phyloP scores from a whole-genome alignment of 2,113 vertebrate species.

The Myotis brandtii region DNA sequence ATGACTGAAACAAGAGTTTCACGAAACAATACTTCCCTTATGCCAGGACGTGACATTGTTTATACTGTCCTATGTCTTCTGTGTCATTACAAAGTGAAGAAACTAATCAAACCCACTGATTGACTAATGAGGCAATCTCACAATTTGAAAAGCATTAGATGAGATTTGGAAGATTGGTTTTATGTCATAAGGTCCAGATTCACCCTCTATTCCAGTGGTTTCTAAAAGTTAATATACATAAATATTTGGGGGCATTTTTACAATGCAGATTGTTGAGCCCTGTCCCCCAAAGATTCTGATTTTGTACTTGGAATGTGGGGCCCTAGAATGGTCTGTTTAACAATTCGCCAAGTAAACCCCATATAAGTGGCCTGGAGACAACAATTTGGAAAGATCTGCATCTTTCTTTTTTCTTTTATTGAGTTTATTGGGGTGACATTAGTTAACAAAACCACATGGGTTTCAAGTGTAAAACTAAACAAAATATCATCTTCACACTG shows the following conservation, averaged over 20 bases:
- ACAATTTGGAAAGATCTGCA: neutral
- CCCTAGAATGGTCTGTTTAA: neutral
- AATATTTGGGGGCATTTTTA: neutral
- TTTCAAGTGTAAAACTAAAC: neutral
- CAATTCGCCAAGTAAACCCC: neutral
- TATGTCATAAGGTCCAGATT: neutral
- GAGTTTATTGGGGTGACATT: neutral
- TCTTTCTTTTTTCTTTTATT: neutral
- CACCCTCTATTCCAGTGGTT: neutral
- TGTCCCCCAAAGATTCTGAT: neutral
- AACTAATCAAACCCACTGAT: neutral
- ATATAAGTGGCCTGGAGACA: too few relatives aligned
- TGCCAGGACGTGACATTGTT: neutral
- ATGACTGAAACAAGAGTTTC: constrained; percentile 14
- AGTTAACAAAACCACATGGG: neutral
- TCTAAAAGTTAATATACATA: neutral
- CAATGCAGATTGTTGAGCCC: neutral
- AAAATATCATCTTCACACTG: neutral
- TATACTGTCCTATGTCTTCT: neutral
- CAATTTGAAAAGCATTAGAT: neutral
- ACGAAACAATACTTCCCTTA: neutral
- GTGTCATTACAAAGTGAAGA: neutral
- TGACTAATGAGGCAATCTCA: neutral
- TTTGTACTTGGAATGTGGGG: neutral
- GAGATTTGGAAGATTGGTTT: constrained; percentile 32